phyloP scores from a whole-genome alignment of 2,113 vertebrate genomes.

The Brachyhypopomus occidentalis region DNA sequence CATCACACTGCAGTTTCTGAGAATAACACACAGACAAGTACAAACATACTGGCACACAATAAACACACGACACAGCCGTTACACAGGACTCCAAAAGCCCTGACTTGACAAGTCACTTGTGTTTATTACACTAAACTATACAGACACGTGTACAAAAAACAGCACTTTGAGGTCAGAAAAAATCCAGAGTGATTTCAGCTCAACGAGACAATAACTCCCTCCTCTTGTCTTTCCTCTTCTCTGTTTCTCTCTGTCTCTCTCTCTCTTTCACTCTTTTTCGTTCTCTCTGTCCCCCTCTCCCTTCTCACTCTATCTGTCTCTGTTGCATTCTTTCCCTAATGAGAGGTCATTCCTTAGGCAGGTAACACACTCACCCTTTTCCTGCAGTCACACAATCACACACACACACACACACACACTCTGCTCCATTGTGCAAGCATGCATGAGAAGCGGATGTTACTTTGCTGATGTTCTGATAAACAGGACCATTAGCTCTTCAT shows the following conservation, averaged over 20 bases:
- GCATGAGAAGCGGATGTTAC: slow-evolving; percentile 56
- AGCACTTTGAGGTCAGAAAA: no score
- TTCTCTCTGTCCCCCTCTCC: not conserved
- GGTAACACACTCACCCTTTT: slow-evolving; percentile 40
- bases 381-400: slow-evolving; percentile 38
- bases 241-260: not conserved
- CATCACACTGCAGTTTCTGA: slow-evolving; percentile 46
- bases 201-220: not conserved
- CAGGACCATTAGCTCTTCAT: slow-evolving; percentile 53
- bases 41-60: slow-evolving; percentile 24
- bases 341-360: slow-evolving; percentile 53
- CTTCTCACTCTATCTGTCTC: slow-evolving; percentile 30
- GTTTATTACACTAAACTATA: no score
- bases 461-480: slow-evolving; percentile 52
- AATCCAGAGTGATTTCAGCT: no score
- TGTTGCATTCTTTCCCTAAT: slow-evolving; percentile 43
- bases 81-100: not conserved
- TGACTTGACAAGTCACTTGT: slow-evolving; percentile 3
- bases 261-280: slow-evolving; percentile 46
- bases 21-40: slow-evolving; percentile 51
- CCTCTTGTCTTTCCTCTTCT: not conserved
- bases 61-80: slow-evolving; percentile 33
- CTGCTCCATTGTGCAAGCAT: slow-evolving; percentile 45
- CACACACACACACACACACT: slow-evolving; percentile 49
- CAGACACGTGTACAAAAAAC: no score